Evolutionary conservation across 2,888 invertebrate genomes (phyloP).

Genomic region (Stegana nigrithorax): DNA sequence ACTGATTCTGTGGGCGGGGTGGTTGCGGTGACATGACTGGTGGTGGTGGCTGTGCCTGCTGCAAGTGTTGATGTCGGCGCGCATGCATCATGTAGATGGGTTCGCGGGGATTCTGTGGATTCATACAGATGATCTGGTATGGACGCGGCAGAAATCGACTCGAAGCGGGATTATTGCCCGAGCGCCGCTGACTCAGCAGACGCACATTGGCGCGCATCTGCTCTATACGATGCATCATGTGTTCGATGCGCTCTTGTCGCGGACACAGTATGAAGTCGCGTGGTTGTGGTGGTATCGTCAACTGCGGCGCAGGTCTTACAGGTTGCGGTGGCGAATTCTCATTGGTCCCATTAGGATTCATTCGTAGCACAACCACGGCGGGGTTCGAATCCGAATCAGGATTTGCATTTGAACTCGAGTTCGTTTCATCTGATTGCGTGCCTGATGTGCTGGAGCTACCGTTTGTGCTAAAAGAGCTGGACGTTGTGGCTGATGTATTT

Average conservation of each 20-base stretch:
- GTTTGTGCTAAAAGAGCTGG: no score
- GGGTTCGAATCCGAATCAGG: background rate
- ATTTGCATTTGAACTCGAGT: background rate
- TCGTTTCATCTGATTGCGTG: background rate
- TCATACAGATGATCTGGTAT: slow-evolving; percentile 55
- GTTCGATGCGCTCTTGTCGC: background rate
- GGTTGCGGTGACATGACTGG: slow-evolving; percentile 4
- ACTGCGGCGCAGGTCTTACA: slow-evolving; percentile 14
- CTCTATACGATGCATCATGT: background rate
- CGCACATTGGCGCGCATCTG: slow-evolving; percentile 5
- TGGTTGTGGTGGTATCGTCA: slow-evolving; percentile 24
- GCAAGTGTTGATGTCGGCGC: slow-evolving; percentile 31
- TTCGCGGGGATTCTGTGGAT: slow-evolving; percentile 42
- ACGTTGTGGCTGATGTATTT: no score
- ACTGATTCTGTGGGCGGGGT: slow-evolving; percentile 30
- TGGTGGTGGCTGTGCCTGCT: background rate
- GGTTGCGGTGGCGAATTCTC: background rate
- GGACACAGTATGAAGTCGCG: background rate
- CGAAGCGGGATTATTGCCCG: slow-evolving; percentile 44
- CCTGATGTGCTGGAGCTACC: no score
- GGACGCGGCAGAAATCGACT: slow-evolving; percentile 55
- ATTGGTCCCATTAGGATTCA: background rate
- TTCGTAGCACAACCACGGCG: background rate
- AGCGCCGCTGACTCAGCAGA: slow-evolving; percentile 21
- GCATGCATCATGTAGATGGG: slow-evolving; percentile 37